Base-by-base conservation (phyloP, 1,140 invertebrate species). In the Scaptomyza hsui region DNA sequence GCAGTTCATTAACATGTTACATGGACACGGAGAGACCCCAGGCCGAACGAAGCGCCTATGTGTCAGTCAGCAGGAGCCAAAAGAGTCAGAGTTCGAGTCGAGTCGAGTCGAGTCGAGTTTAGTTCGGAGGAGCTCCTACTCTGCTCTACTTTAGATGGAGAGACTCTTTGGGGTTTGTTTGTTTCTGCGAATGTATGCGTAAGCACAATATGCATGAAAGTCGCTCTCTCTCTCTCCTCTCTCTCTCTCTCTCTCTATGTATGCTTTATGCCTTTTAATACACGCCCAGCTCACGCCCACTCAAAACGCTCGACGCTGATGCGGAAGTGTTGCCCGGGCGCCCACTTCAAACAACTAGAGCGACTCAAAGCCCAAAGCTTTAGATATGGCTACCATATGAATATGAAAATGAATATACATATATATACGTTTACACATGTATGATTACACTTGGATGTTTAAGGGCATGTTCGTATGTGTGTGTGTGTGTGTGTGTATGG, bases 1-100 rank as follows among this genome's bases (percentile, higher is more conserved):
- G 83, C 82, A 88, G 82, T 88, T 88, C 82, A 88, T 88, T 88
- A 88, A 88, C 82, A 88, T 88, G 82, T 89, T 89, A 89, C 83
- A 89, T 78, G 82, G 83, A 88, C 82, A 75, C 37, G 64, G 29
- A 73, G 39, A 71, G 35, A 1, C 7, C 26, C 62, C 47, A n/a
- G 12, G 12, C 32, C 10, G 15, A 21, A 51, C 10, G 24, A n/a
- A 51, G 32, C 42, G 32, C 42, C 32, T 29, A 49, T 37, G 32
- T 37, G n/a, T 37, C 26, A 37, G 32, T 37, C 32, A 49, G 19
- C 26, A 42, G 16, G 10, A 21, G 7, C 9, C n/a, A n/a, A n/a
- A 12, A 18, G 1, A 24, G 49, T 41, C 44, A 32, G 18, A 57
- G 35, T 35, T 4, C 35, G 10, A 60, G 42, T 52, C 7, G 18